Conservation (phyloP, 2,113 vertebrate species). For the Naja naja region DNA sequence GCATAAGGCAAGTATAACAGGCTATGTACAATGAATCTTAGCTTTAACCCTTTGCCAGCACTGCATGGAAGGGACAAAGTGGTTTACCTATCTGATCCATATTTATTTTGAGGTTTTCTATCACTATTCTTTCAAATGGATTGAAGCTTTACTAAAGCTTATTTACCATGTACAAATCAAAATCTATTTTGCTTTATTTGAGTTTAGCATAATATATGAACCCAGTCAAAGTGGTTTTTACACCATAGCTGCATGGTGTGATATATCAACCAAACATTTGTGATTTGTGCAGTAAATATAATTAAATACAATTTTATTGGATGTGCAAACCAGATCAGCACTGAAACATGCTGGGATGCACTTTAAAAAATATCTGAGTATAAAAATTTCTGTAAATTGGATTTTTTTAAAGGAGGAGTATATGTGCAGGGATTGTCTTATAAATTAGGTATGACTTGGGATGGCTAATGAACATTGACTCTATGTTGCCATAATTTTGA, state of each 20-base stretch:
- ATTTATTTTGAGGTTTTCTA: neutral
- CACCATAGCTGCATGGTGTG: neutral
- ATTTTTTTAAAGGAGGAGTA: neutral
- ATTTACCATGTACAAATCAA: neutral
- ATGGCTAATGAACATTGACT: neutral
- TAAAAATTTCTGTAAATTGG: neutral
- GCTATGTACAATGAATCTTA: conserved; percentile 38
- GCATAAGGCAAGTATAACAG: conserved; percentile 54
- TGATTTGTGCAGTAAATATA: neutral
- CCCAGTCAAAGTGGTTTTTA: neutral
- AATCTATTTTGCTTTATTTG: neutral
- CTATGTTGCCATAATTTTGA: neutral
- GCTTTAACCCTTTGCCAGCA: conserved; percentile 32
- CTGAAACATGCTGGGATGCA: neutral
- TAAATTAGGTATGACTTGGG: neutral
- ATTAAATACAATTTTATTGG: neutral
- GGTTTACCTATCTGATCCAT: neutral
- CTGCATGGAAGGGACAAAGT: neutral
- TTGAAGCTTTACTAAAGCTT: neutral
- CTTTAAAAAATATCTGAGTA: neutral
- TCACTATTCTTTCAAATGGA: neutral
- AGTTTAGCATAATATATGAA: neutral
- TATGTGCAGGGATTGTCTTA: neutral
- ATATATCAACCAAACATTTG: neutral
- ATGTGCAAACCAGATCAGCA: neutral